Conservation (phyloP, 2,888 invertebrate genomes). For the Nemotelus nigrinus region DNA sequence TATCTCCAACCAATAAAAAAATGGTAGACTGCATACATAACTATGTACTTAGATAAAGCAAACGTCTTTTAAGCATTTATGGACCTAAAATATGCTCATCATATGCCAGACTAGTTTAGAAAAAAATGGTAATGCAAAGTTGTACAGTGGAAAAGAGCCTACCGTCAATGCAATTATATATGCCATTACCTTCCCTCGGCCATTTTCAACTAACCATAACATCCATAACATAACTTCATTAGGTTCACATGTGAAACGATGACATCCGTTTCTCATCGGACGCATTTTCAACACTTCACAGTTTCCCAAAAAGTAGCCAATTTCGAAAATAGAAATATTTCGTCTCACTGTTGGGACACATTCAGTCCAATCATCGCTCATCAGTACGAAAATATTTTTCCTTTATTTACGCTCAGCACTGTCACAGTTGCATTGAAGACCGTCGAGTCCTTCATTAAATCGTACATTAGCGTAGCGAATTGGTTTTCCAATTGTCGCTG, state of each 20-base stretch:
- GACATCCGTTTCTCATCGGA: constrained; percentile 35
- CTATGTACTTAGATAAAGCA: too few relatives aligned
- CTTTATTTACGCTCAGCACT: constrained; percentile 46
- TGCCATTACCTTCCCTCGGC: too few relatives aligned
- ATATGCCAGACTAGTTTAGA: too few relatives aligned
- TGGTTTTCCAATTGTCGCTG: constrained; percentile 34
- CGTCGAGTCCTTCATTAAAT: constrained; percentile 29
- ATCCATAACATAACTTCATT: constrained; percentile 1
- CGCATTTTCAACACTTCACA: constrained; percentile 22
- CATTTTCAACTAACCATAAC: constrained; percentile 23
- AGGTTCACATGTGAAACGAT: constrained; percentile 22
- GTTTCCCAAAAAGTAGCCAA: constrained; percentile 63
- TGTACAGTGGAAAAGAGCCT: too few relatives aligned
- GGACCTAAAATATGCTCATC: too few relatives aligned
- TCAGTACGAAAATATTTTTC: constrained; percentile 64
- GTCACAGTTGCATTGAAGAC: constrained; percentile 32
- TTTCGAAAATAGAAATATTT: constrained; percentile 57
- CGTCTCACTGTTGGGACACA: constrained; percentile 65
- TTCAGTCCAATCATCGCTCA: constrained; percentile 66
- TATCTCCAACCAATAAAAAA: too few relatives aligned
- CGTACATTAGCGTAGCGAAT: constrained; percentile 48
- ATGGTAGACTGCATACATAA: too few relatives aligned
- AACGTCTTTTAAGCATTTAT: too few relatives aligned
- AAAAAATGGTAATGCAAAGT: too few relatives aligned
- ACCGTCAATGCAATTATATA: too few relatives aligned